Base-by-base conservation (phyloP, 2,113 vertebrate genomes). In the Microtus oregoni region DNA sequence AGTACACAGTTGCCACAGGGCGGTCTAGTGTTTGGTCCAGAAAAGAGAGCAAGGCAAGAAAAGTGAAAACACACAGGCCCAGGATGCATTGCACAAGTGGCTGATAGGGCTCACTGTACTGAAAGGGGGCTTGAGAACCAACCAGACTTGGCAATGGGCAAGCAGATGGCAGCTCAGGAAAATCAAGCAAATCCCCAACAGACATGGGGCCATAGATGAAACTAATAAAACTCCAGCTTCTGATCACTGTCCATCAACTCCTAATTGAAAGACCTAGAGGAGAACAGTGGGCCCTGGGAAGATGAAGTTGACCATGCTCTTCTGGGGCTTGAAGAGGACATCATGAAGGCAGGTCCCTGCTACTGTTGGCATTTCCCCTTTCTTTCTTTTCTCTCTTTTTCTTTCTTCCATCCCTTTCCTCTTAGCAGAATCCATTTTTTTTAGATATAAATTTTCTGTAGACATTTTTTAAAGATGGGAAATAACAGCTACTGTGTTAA, bases 391-490 rank as follows among this genome's bases (percentile, higher is more conserved):
- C 15, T 73, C 15, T 22, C 8, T 47, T 50, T 72, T 28, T 52
- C 22, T 4, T 55, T 30, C 3, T 41, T 20, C 28, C 26, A 5
- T 61, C 19, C 20, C 17, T 52, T 58, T 30, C 20, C 20, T 83
- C 55, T 90, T 30, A 61, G 75, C 15, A 85, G 50, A 77, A 81
- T 81, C 32, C 28, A 82, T 82, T 92, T 82, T 92, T 68, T 89
- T 89, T 50, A 73, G 20, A 76, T 90, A 5, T 75, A 92, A 78
- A 73, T 83, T 41, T 47, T 88, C 72, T 70, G 30, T 19, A 86
- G 52, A 88, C 94, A 94, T 58, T 41, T 61, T 89, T 86, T 22
- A 86, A 90, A 94, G 63, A 13, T 73, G 52, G 93, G 58, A 92
- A 41, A 68, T 24, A 24, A 44, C 17, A 94, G 26, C 41, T 58